Conservation (phyloP, 2,797 vertebrate genomes). For the Denticeps clupeoides region DNA sequence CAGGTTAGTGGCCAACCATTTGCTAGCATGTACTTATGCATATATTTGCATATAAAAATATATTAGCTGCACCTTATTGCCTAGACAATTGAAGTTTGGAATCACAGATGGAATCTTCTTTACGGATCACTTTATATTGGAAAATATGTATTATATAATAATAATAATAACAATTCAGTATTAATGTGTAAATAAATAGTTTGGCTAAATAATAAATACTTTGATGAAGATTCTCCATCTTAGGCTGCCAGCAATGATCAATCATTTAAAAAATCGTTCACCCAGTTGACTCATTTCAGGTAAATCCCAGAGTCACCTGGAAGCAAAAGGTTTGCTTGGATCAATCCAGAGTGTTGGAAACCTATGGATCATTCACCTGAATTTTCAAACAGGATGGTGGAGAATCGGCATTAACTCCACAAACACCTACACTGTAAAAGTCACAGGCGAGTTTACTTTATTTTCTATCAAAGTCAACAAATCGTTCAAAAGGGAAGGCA, state of each 20-base stretch:
- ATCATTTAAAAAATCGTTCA: neutral
- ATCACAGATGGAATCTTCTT: neutral
- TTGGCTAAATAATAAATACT: neutral
- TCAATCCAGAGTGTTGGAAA: constrained; percentile 41
- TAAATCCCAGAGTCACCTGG: constrained; percentile 36
- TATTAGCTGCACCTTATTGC: neutral
- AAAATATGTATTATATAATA: too few relatives aligned
- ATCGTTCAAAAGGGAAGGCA: neutral
- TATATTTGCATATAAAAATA: neutral
- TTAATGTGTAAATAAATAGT: too few relatives aligned
- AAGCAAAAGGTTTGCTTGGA: constrained; percentile 36
- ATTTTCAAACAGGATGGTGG: constrained; percentile 43
- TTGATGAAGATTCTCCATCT: neutral
- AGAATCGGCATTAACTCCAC: constrained; percentile 36
- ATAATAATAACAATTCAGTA: too few relatives aligned
- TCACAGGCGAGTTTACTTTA: constrained; percentile 41
- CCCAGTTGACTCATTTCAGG: constrained; percentile 27
- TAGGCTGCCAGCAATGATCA: neutral
- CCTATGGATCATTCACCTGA: constrained; percentile 32
- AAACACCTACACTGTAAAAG: constrained; percentile 38
- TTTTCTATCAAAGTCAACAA: neutral
- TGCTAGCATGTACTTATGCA: neutral
- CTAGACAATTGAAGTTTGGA: neutral
- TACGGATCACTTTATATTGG: too few relatives aligned
- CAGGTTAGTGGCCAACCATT: constrained; percentile 32